Conservation (phyloP, 1,140 invertebrate species). For the Panagrolaimus sp. region DNA sequence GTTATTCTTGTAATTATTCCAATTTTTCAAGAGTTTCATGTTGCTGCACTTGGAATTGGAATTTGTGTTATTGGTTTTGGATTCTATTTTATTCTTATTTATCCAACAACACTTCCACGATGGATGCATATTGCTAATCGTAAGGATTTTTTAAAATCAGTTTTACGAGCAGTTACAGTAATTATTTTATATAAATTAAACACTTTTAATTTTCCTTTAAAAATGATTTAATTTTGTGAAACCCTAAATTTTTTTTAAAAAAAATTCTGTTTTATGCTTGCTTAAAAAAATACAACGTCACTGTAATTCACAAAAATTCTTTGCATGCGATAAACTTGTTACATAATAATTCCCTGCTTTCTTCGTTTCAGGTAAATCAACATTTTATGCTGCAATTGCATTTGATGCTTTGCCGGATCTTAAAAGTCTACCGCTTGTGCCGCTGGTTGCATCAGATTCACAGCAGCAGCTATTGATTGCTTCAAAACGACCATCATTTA, state of each 20-base stretch:
- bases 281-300: no score
- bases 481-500: slow-evolving; percentile 28
- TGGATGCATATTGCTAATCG: slow-evolving; percentile 39
- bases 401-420: slow-evolving; percentile 54
- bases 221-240: no score
- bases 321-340: no score
- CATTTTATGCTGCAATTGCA: slow-evolving; percentile 44
- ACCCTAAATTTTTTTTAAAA: no score
- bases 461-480: slow-evolving; percentile 20
- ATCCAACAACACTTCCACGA: slow-evolving; percentile 33
- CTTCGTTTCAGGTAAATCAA: slow-evolving; percentile 41
- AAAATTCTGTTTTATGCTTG: no score
- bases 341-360: neutral
- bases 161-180: no score
- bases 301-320: neutral
- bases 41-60: slow-evolving; percentile 47
- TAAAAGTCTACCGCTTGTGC: slow-evolving; percentile 27
- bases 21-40: slow-evolving; percentile 51
- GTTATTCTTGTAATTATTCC: slow-evolving; percentile 52
- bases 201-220: no score
- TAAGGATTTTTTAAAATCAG: slow-evolving; percentile 22
- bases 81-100: slow-evolving; percentile 51
- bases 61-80: slow-evolving; percentile 51
- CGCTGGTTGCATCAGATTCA: neutral
- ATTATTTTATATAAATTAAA: no score